Conservation (phyloP, 1,140 invertebrate genomes). For the Dolichoris vasculosae region DNA sequence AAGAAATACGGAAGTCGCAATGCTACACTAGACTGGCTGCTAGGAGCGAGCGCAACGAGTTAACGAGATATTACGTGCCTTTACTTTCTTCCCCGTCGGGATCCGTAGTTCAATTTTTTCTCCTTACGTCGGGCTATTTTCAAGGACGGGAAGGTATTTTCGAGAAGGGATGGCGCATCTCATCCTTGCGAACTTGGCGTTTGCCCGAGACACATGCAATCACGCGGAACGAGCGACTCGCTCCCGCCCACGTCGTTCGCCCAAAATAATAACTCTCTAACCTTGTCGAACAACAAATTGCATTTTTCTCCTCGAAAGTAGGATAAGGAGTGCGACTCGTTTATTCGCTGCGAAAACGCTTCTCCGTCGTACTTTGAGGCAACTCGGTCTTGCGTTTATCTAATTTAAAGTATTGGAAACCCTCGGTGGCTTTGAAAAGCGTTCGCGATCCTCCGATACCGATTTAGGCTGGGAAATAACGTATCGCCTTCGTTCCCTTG, state of each 20-base stretch:
- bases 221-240: constrained; percentile 53
- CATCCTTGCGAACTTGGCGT: constrained; percentile 4
- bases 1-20: constrained; percentile 53
- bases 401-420: too few relatives aligned
- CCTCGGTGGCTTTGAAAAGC: too few relatives aligned
- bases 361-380: too few relatives aligned
- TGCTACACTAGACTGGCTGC: background rate
- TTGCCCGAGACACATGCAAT: constrained; percentile 41
- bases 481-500: background rate
- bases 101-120: constrained; percentile 10
- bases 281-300: constrained; percentile 14
- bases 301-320: background rate
- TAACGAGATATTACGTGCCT: constrained; percentile 11
- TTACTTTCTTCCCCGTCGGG: background rate
- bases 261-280: constrained; percentile 26
- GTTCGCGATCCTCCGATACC: too few relatives aligned
- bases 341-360: too few relatives aligned
- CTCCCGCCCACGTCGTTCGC: constrained; percentile 31
- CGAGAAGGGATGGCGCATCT: background rate
- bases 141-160: background rate
- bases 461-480: background rate
- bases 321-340: background rate
- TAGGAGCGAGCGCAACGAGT: background rate
- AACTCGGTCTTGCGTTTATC: too few relatives aligned
- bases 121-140: background rate